These are phyloP conservation scores for Poeciliopsis gracilis DNA, from an alignment of 2,797 vertebrate genomes.

Conservation along the genomic window DNA sequence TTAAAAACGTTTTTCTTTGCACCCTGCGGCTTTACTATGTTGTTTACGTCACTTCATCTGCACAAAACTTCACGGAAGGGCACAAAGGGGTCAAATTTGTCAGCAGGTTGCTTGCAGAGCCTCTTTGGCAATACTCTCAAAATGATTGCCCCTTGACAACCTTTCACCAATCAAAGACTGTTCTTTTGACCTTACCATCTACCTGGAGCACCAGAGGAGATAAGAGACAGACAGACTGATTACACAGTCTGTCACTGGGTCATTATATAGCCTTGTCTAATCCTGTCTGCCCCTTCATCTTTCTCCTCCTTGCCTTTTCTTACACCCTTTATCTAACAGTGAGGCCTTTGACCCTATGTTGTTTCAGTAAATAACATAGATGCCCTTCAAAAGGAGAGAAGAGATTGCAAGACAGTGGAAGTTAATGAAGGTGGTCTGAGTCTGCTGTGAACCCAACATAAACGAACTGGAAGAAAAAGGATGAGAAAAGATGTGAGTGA, in stretches of 20 bases:
- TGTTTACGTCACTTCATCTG: conserved; percentile 22
- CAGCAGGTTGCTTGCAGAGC: conserved; percentile 49
- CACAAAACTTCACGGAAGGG: conserved; percentile 45
- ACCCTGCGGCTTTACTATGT: background rate
- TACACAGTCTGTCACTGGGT: conserved; percentile 56
- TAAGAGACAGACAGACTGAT: conserved; percentile 60
- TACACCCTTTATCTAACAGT: conserved; percentile 16
- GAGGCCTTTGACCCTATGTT: conserved; percentile 37
- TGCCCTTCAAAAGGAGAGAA: conserved; percentile 43
- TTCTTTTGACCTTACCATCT: conserved; percentile 56
- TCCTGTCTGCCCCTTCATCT: conserved; percentile 42
- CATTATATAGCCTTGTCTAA: conserved; percentile 59
- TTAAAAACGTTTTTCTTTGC: background rate
- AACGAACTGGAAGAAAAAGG: conserved; percentile 35
- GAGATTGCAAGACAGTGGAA: conserved; percentile 34
- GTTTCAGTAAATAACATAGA: conserved; percentile 61
- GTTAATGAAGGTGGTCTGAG: conserved; percentile 22
- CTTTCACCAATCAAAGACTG: conserved; percentile 64
- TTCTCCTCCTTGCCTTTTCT: conserved; percentile 33
- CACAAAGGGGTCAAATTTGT: conserved; percentile 63
- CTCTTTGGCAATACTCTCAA: conserved; percentile 45
- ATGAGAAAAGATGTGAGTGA: conserved; percentile 21
- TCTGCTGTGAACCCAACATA: conserved; percentile 25
- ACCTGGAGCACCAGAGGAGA: conserved; percentile 43
- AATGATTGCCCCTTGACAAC: conserved; percentile 62